Evolutionary conservation across 2,888 invertebrate species (phyloP), one percentile per base, ranked within the genome.

Genomic region (Drosophila flavopinicola): DNA sequence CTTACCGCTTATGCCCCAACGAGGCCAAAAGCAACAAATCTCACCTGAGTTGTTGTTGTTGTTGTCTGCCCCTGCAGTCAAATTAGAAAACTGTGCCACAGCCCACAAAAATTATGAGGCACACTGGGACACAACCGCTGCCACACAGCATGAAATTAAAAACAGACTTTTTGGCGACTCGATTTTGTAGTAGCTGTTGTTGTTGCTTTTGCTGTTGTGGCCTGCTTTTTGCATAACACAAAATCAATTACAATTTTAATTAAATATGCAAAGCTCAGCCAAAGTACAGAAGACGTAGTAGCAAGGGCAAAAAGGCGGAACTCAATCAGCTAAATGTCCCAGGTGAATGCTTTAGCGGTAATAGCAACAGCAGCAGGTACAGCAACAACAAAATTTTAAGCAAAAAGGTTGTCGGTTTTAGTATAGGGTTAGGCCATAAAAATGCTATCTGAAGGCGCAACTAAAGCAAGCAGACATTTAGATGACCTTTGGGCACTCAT

Each of bases 191-290:
- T n/a, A n/a, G n/a, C n/a, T 45, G 29, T 42, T 48, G 37, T n/a
- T 47, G 47, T 32, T 35, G 33, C 7, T 47, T 13, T 29, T 58
- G 47, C n/a, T 64, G 63, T 29, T 33, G 29, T 67, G 85, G 75
- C 75, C 78, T 78, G 76, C 75, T 78, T 80, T 80, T 86, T 85
- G 77, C 82, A 87, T 79, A 85, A 87, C 79, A 75, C 79, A 79
- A 86, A 86, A 86, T 86, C 88, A 87, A 86, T 86, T 86, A 88
- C 87, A 88, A 75, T 77, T 86, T 86, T 88, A 88, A 88, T 86
- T 86, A 86, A 86, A 88, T 85, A 87, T 84, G 85, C 74, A 87
- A 82, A 82, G 78, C 87, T 75, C 59, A 51, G 57, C 66, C 69
- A 60, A 54, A 54, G 37, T 33, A 20, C 30, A 42, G 24, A 11